Percentiles rank a stretch among this genome's conserved stretches.
phyloP scores from a whole-genome alignment of 1,140 invertebrate genomes.

The Megathymus violae region DNA sequence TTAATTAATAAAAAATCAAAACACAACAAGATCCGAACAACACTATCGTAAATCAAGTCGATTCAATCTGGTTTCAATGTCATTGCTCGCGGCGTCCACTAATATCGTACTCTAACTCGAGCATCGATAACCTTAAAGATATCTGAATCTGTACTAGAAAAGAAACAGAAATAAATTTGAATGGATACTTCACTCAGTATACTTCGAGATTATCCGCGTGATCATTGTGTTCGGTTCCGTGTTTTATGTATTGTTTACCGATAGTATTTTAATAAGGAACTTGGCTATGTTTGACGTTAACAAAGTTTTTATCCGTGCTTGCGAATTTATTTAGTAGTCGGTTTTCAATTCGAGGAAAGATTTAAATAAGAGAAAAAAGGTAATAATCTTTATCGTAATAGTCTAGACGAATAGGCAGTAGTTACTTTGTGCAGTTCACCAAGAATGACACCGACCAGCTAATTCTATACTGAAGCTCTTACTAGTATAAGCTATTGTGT shows the following conservation, averaged over 20 bases:
- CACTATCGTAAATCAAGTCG: not conserved
- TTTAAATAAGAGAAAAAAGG: no score
- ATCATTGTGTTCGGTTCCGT: not conserved
- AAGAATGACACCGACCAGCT: no score
- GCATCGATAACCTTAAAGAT: conserved; percentile 26
- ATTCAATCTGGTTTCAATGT: conserved; percentile 7
- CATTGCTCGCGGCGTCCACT: conserved; percentile 1
- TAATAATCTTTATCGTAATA: no score
- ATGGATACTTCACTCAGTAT: conserved; percentile 13
- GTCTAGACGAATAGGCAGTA: no score
- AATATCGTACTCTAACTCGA: conserved; percentile 5
- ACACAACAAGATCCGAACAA: not conserved
- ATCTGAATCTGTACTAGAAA: conserved; percentile 2
- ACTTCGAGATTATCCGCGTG: conserved; percentile 1
- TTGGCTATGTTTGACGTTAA: no score
- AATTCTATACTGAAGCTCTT: no score
- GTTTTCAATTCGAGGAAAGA: no score
- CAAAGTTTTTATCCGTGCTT: no score
- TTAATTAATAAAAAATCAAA: not conserved
- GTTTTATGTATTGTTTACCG: not conserved
- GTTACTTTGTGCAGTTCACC: no score
- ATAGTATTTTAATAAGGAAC: not conserved
- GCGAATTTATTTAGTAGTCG: no score
- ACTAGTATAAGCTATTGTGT: no score
- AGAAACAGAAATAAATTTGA: conserved; percentile 6